Percentiles rank a stretch among this genome's conserved stretches.
Evolutionary conservation across 2,797 vertebrate genomes (phyloP).

Genomic region (Heliangelus exortis): DNA sequence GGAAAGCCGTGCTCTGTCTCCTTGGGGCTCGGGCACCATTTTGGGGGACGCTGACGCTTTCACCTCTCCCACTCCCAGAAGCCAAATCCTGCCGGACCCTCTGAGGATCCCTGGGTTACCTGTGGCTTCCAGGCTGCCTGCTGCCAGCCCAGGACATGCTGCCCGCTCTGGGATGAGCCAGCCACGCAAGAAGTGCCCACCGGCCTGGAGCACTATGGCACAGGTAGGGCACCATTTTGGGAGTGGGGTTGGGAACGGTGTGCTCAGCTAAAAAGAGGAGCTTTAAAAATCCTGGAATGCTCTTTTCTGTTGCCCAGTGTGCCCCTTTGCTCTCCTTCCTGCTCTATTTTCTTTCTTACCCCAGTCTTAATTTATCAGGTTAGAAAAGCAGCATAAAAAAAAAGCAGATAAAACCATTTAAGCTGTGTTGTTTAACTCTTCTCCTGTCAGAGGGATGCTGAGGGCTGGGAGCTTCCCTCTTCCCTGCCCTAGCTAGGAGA

Average conservation of each 20-base stretch:
- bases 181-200: slow-evolving; percentile 94
- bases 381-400: background rate
- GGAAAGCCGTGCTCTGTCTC: fast-evolving
- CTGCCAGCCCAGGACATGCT: slow-evolving; percentile 82
- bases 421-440: background rate
- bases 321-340: background rate
- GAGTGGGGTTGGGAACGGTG: fast-evolving
- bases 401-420: background rate
- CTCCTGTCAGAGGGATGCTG: background rate
- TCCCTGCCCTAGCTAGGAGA: background rate
- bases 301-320: background rate
- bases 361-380: background rate
- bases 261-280: fast-evolving
- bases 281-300: fast-evolving
- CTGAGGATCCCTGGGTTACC: slow-evolving; percentile 81
- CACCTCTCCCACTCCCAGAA: slow-evolving; percentile 76
- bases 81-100: slow-evolving; percentile 76
- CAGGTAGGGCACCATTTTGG: slow-evolving; percentile 79
- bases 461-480: background rate
- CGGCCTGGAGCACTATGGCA: slow-evolving; percentile 83
- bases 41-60: background rate
- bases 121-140: slow-evolving; percentile 83
- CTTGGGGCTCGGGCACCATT: too few relatives aligned
- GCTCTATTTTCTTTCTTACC: background rate
- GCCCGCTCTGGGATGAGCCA: slow-evolving; percentile 83